phyloP scores from a whole-genome alignment of 2,888 invertebrate genomes.

The Agrotis clavis region DNA sequence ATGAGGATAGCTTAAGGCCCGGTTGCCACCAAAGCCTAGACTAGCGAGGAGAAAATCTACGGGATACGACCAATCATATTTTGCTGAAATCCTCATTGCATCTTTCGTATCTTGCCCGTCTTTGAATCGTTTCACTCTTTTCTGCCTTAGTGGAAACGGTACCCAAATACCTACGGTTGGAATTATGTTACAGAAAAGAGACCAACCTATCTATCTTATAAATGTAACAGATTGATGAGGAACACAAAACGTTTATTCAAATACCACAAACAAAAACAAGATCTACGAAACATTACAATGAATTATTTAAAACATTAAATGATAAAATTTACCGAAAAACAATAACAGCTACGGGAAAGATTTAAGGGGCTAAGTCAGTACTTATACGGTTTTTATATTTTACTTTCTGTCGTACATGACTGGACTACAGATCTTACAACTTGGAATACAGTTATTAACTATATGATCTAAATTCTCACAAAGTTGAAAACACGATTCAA shows the following conservation, averaged over 20 bases:
- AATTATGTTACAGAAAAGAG: neutral
- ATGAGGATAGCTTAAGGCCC: neutral
- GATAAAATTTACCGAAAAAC: constrained; percentile 42
- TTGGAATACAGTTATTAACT: too few species aligned
- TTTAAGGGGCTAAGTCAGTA: too few species aligned
- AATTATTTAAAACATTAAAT: constrained; percentile 32
- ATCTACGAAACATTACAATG: constrained; percentile 10
- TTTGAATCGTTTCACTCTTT: neutral
- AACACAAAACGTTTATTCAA: constrained; percentile 8
- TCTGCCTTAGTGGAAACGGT: neutral
- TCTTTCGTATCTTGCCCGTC: neutral
- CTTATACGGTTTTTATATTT: too few species aligned
- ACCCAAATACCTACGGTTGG: too few species aligned
- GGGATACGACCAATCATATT: neutral
- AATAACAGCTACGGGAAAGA: constrained; percentile 33
- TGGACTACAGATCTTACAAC: too few species aligned
- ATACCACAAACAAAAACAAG: constrained; percentile 23
- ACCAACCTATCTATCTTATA: neutral
- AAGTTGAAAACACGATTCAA: too few species aligned
- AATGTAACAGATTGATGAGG: neutral
- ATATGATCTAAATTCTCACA: too few species aligned
- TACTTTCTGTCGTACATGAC: too few species aligned
- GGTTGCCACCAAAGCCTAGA: neutral
- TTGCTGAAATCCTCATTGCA: neutral
- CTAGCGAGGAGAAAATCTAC: neutral